These are phyloP conservation scores for Watsonalla cultraria DNA, from an alignment of 2,888 invertebrate species.

Conservation along the genomic window DNA sequence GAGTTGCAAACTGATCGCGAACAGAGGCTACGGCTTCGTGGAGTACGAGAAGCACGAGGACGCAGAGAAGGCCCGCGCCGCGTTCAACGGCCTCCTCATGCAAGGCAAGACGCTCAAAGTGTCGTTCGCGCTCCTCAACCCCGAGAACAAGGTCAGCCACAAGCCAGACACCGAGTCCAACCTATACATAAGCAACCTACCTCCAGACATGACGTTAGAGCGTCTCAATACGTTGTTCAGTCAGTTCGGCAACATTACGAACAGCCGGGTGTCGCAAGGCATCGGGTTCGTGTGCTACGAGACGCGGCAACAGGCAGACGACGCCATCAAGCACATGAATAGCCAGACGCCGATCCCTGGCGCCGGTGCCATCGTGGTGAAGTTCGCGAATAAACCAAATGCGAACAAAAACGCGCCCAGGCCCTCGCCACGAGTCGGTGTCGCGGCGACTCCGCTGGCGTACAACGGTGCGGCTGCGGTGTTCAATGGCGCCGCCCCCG, in stretches of 20 bases:
- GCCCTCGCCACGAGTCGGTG: slow-evolving; percentile 51
- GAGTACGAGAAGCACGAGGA: slow-evolving; percentile 76
- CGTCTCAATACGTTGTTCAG: slow-evolving; percentile 65
- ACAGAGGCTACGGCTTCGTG: slow-evolving; percentile 74
- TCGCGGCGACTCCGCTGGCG: slow-evolving; percentile 48
- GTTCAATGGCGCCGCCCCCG: slow-evolving; percentile 56
- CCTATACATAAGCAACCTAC: slow-evolving; percentile 74
- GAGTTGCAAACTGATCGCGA: slow-evolving; percentile 73
- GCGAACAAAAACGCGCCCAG: slow-evolving; percentile 63
- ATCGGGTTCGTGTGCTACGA: slow-evolving; percentile 75
- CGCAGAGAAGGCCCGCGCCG: slow-evolving; percentile 74
- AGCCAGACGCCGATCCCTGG: slow-evolving; percentile 66
- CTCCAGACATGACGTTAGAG: slow-evolving; percentile 74
- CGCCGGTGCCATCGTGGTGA: slow-evolving; percentile 67
- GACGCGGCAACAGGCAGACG: slow-evolving; percentile 66
- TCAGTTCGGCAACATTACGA: slow-evolving; percentile 68
- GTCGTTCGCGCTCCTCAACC: slow-evolving; percentile 74
- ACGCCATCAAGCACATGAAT: slow-evolving; percentile 68
- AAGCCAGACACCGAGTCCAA: slow-evolving; percentile 74
- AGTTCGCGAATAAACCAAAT: slow-evolving; percentile 73
- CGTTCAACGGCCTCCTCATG: slow-evolving; percentile 75
- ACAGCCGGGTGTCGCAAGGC: slow-evolving; percentile 73
- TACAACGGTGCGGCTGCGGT: slow-evolving; percentile 65
- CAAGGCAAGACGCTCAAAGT: slow-evolving; percentile 76
- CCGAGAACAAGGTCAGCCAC: slow-evolving; percentile 73